Evolutionary conservation across 2,797 vertebrate species (phyloP).

Genomic region (Acomys russatus): DNA sequence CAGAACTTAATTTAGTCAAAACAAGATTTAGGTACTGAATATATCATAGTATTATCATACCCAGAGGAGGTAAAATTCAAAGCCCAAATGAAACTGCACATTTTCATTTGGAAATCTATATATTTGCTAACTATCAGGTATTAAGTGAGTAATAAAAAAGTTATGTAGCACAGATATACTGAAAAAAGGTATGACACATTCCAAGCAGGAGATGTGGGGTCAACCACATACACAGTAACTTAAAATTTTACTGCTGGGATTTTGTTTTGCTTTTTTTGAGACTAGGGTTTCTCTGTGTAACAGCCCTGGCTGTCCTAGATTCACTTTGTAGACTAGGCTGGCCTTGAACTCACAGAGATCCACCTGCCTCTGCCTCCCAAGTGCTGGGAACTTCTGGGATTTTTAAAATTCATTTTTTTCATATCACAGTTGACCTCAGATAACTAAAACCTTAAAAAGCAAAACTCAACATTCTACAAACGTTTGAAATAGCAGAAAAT

Average conservation of each 20-base stretch:
- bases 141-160: background rate
- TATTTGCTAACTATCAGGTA: background rate
- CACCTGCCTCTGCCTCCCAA: background rate
- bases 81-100: background rate
- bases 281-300: too few relatives aligned
- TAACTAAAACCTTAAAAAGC: background rate
- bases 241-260: background rate
- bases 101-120: background rate
- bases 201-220: background rate
- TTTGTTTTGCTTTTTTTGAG: background rate
- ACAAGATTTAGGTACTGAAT: background rate
- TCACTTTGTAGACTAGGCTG: too few relatives aligned
- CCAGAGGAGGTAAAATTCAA: background rate
- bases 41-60: background rate
- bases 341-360: too few relatives aligned
- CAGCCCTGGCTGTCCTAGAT: too few relatives aligned
- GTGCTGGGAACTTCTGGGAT: background rate
- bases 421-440: background rate
- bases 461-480: background rate
- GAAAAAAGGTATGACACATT: background rate
- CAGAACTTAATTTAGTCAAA: constrained; percentile 48
- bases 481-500: constrained; percentile 50
- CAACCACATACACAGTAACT: background rate
- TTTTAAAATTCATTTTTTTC: background rate
- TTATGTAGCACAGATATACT: background rate